Percentiles rank a stretch among this genome's conserved stretches.
phyloP scores from a whole-genome alignment of 30 jellyfish, hydroid and myxozoan genomes.

The Morbakka virulenta region DNA sequence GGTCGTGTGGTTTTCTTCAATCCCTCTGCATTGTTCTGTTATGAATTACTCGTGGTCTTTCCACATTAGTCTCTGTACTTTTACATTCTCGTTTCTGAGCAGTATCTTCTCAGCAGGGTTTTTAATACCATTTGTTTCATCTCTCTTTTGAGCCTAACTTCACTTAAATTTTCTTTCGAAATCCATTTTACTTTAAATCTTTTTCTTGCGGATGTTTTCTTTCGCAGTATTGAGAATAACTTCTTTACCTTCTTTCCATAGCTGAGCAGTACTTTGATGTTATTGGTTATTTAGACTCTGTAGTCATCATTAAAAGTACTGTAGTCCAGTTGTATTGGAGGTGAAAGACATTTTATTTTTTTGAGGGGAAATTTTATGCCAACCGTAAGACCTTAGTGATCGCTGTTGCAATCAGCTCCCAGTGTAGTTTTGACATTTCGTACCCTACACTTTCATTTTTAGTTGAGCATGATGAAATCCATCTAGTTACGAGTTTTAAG shows the following conservation, averaged over 20 bases:
- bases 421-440: too few species aligned
- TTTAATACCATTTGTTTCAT: conserved; percentile 1
- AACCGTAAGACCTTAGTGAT: too few species aligned
- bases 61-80: conserved; percentile 16
- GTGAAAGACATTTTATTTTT: background rate
- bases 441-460: too few species aligned
- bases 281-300: background rate
- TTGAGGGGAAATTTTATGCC: background rate
- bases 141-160: background rate
- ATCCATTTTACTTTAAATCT: background rate
- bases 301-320: background rate
- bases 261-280: background rate
- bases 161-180: conserved; percentile 8
- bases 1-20: conserved; percentile 14
- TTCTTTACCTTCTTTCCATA: conserved; percentile 29
- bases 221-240: conserved; percentile 8
- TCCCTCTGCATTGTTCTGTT: background rate
- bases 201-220: conserved; percentile 15
- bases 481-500: too few species aligned
- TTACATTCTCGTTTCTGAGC: conserved; percentile 14
- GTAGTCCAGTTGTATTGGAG: conserved; percentile 9
- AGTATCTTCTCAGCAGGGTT: background rate
- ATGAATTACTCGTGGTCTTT: conserved; percentile 12
- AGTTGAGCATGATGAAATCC: too few species aligned
- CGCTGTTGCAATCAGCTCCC: too few species aligned